Percentiles rank a stretch among this genome's conserved stretches.
Evolutionary conservation across 2,113 vertebrate species (phyloP).

Genomic region (Strix aluco): DNA sequence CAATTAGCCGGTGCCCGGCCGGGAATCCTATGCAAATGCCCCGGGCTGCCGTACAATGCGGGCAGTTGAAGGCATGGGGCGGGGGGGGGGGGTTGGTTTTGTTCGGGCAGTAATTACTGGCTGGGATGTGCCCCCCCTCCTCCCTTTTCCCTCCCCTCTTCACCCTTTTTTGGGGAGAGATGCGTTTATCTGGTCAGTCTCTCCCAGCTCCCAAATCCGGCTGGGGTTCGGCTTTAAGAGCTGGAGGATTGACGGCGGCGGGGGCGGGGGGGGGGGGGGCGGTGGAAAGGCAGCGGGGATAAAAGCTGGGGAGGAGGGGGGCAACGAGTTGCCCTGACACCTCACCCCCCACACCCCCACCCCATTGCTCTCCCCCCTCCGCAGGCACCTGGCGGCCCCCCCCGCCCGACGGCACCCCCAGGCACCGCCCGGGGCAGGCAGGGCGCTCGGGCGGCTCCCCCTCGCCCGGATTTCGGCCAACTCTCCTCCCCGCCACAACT

Average conservation of each 20-base stretch:
- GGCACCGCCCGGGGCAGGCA: constrained; percentile 47
- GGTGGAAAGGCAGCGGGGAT: constrained; percentile 50
- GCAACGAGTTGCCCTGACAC: constrained; percentile 31
- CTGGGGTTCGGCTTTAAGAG: constrained; percentile 73
- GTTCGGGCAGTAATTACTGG: constrained; percentile 79
- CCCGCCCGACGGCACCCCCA: constrained; percentile 53
- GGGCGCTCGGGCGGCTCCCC: constrained; percentile 67
- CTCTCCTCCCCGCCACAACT: constrained; percentile 74
- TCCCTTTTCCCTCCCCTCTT: background rate
- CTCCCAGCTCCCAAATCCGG: constrained; percentile 73
- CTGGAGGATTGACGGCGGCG: constrained; percentile 30
- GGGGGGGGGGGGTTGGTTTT: constrained; percentile 34
- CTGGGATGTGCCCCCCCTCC: constrained; percentile 27
- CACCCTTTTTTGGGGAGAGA: constrained; percentile 51
- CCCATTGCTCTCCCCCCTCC: background rate
- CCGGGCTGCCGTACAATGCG: constrained; percentile 76
- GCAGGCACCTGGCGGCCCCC: constrained; percentile 40
- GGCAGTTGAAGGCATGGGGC: constrained; percentile 80
- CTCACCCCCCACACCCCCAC: background rate
- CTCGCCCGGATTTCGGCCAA: constrained; percentile 62
- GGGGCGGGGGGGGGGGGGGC: too few relatives aligned
- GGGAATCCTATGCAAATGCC: constrained; percentile 90
- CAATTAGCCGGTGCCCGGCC: constrained; percentile 87
- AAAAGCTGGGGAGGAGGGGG: background rate
- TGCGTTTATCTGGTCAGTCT: constrained; percentile 77